These are phyloP conservation scores for Alviniconcha marisindica DNA, from an alignment of 1,140 invertebrate species.

Conservation along the genomic window DNA sequence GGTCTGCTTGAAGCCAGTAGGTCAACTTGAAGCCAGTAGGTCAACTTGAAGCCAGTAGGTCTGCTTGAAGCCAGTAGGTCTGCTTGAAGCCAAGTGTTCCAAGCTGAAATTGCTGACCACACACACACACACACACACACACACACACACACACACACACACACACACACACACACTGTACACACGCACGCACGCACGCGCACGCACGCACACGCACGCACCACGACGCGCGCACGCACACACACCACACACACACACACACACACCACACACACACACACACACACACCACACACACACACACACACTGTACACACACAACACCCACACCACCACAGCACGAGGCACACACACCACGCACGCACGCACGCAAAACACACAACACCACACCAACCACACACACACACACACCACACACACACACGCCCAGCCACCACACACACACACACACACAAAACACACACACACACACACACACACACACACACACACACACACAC, in stretches of 20 bases:
- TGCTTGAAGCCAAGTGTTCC: neutral
- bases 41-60: no score
- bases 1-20: no score
- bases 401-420: constrained; percentile 16
- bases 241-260: neutral
- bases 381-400: neutral
- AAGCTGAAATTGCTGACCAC: neutral
- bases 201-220: no score
- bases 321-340: no score
- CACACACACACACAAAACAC: neutral
- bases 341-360: no score
- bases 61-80: neutral
- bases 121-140: constrained; percentile 18
- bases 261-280: neutral
- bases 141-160: neutral
- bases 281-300: no score
- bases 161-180: neutral
- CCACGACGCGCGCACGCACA: neutral
- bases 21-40: no score
- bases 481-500: constrained; percentile 10
- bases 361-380: no score
- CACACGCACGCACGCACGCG: no score
- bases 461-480: constrained; percentile 17
- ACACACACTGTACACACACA: no score
- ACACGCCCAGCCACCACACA: neutral